These are phyloP conservation scores for Hedychridium roseum DNA, from an alignment of 2,888 invertebrate species.

Conservation along the genomic window DNA sequence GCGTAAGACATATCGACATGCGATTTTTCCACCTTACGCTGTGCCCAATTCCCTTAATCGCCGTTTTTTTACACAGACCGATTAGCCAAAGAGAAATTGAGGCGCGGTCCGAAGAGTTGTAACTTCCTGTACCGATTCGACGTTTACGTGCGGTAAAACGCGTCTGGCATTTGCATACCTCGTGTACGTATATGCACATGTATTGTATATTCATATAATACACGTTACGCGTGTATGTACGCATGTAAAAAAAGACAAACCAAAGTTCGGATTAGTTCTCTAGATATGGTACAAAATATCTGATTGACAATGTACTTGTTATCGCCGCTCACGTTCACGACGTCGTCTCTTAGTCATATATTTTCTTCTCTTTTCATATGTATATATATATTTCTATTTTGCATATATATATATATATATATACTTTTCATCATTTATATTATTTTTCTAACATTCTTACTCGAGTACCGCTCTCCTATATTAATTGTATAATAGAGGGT, in stretches of 20 bases:
- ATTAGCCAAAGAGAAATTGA: no score
- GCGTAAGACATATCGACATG: no score
- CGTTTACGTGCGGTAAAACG: no score
- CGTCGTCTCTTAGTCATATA: conserved; percentile 8
- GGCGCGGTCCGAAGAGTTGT: no score
- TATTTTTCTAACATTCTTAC: conserved; percentile 31
- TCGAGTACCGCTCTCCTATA: conserved; percentile 24
- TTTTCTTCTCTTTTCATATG: conserved; percentile 13
- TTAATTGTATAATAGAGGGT: conserved; percentile 45
- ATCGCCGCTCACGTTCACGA: conserved; percentile 14
- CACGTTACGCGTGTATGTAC: conserved; percentile 5
- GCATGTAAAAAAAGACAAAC: conserved; percentile 7
- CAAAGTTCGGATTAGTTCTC: conserved; percentile 25
- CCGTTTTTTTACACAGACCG: no score
- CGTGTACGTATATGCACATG: no score
- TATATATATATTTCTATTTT: conserved; percentile 13
- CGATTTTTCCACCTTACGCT: no score
- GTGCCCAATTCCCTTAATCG: no score
- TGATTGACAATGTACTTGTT: conserved; percentile 49
- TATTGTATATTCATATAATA: no score
- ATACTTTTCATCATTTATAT: no score
- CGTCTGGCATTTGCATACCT: no score
- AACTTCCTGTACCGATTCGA: no score
- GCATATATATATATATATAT: conserved; percentile 25
- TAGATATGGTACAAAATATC: conserved; percentile 54